Percentiles rank a stretch among this genome's conserved stretches.
These are phyloP conservation scores for Lochmaea crataegi DNA, from an alignment of 2,888 invertebrate genomes.

Conservation along the genomic window DNA sequence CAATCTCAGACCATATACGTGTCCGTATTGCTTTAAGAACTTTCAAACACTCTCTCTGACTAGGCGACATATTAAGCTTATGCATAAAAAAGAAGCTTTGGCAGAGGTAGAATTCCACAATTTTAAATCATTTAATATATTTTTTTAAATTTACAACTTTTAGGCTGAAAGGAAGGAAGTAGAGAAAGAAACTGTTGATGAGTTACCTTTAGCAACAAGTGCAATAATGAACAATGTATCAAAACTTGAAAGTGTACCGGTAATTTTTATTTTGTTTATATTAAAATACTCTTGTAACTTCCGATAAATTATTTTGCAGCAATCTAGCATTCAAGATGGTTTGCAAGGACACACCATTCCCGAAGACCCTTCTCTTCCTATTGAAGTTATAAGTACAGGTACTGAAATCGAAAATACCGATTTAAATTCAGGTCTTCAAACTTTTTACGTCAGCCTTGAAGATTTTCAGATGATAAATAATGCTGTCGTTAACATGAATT, in stretches of 20 bases:
- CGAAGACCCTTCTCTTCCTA: neutral
- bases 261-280: neutral
- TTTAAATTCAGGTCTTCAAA: constrained; percentile 36
- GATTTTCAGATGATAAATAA: constrained; percentile 43
- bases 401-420: constrained; percentile 1
- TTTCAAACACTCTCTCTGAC: constrained; percentile 72
- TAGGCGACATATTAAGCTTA: constrained; percentile 72
- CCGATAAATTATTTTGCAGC: neutral
- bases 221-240: constrained; percentile 11
- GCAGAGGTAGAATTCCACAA: constrained; percentile 16
- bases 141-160: neutral
- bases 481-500: constrained; percentile 34
- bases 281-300: neutral
- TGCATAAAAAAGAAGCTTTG: constrained; percentile 67
- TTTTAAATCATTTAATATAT: neutral
- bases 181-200: neutral
- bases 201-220: neutral
- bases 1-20: constrained; percentile 68
- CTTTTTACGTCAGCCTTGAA: constrained; percentile 47
- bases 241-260: neutral
- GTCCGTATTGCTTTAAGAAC: constrained; percentile 72
- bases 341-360: neutral
- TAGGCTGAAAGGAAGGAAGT: neutral
- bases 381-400: constrained; percentile 2
- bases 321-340: neutral